Base-by-base conservation (phyloP, 1,140 invertebrate genomes). In the Venustaconcha ellipsiformis region DNA sequence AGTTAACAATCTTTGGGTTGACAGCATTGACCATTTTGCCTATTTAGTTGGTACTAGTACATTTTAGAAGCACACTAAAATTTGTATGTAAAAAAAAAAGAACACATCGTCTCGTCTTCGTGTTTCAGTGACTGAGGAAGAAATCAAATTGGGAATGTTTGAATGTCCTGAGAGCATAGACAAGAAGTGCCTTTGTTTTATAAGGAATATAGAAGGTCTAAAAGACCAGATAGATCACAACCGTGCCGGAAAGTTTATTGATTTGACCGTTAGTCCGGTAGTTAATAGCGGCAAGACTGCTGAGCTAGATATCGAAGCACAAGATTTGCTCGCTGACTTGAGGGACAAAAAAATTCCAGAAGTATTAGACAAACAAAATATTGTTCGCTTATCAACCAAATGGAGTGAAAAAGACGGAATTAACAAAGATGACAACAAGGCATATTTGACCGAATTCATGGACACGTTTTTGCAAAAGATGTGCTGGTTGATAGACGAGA, bases 141-240 rank as follows among this genome's bases (percentile, higher is more conserved):
- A 99, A 91, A 96, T 99, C 0, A 98, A 98, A 70, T 96, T 97
- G 82, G 97, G 97, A 0, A 92, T 99, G 48, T 87, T 99, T 17
- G 96, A 95, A 80, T 96, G 72, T 14, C 64, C 63, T 2, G 13
- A 64, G 23, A 97, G 97, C 82, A 97, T 96, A 0, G 97, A 96
- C 88, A 97, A 98, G 85, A 97, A 98, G 89, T 97, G 96, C 84
- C 65, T 99, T 20, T 96, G 96, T 1, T 98, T 98, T 86, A 93
- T 98, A 2, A 92, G 97, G 67, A 96, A 97, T 86, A 99, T 99
- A 84, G 97, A 97, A 88, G 98, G 98, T 85, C 98, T 99, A 26
- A 97, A 98, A 88, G 91, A 98, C 37, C 96, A 97, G 90, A 96
- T 98, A 88, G 89, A 97, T 26, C 59, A 83, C 57, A 48, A 59